Evolutionary conservation across 2,797 vertebrate species (phyloP).

Genomic region (Halcyon smyrnensis): DNA sequence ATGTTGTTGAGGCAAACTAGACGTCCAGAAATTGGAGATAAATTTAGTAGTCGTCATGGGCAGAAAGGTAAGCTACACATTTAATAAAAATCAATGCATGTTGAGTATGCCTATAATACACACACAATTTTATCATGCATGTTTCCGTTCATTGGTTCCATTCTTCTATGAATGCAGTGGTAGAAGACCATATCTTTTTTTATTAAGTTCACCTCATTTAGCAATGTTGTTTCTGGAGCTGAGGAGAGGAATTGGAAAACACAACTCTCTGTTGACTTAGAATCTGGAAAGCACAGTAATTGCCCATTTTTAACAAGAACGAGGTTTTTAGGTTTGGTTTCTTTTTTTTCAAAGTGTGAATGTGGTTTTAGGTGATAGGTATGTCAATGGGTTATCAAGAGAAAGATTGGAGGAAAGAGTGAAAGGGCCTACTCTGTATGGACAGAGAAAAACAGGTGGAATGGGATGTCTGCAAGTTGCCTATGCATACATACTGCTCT

Average conservation of each 20-base stretch:
- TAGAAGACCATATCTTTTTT: not conserved
- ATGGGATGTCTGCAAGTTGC: not conserved
- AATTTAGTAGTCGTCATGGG: slow-evolving; percentile 98
- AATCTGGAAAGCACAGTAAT: not conserved
- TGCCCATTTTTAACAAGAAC: not conserved
- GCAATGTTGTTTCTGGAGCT: not conserved
- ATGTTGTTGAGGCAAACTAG: slow-evolving; percentile 96
- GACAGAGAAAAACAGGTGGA: not conserved
- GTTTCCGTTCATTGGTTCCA: not conserved
- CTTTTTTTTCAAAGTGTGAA: not conserved
- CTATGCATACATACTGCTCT: not conserved
- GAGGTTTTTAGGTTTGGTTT: not conserved
- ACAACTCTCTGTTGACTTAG: not conserved
- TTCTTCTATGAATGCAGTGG: not conserved
- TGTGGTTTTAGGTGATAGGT: not conserved
- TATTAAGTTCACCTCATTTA: not conserved
- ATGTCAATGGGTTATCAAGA: not conserved
- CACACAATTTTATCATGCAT: not conserved
- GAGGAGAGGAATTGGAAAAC: not conserved
- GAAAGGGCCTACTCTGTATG: not conserved
- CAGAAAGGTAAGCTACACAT: slow-evolving; percentile 89
- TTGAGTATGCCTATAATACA: not conserved
- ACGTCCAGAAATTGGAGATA: slow-evolving; percentile 97
- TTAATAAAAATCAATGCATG: not conserved
- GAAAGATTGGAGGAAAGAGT: not conserved